phyloP scores from a whole-genome alignment of 2,797 vertebrate genomes.

The Hypotaenidia philippensis region DNA sequence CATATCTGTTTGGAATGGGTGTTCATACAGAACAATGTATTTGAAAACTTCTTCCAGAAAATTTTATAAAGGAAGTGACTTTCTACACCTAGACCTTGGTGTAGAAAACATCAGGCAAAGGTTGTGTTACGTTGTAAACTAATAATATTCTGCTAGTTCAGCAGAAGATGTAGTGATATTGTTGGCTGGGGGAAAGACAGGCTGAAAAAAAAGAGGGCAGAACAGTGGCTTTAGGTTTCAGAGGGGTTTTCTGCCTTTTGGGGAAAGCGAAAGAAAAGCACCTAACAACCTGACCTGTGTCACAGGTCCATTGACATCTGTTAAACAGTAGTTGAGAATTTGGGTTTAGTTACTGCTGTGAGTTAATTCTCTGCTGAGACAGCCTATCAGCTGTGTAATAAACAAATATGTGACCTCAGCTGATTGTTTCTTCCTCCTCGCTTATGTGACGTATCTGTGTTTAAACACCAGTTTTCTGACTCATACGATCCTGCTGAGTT shows the following conservation, averaged over 20 bases:
- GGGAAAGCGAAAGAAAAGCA: not conserved
- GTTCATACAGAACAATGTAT: fast-evolving
- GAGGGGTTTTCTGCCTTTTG: not conserved
- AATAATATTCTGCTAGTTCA: not conserved
- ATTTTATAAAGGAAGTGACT: not conserved
- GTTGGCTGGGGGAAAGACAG: fast-evolving
- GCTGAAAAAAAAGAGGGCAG: not conserved
- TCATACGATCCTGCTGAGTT: not conserved
- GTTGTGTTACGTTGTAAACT: not conserved
- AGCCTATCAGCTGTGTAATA: not conserved
- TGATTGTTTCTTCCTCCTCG: not conserved
- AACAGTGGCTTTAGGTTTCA: not conserved
- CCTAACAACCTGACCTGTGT: not conserved
- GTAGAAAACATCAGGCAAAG: not conserved
- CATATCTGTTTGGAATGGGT: not conserved
- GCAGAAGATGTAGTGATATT: not conserved
- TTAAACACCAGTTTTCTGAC: slow-evolving; percentile 9
- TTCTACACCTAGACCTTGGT: not conserved
- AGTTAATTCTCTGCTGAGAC: not conserved
- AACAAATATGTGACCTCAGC: not conserved
- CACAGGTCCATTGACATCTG: not conserved
- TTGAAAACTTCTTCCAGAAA: not conserved
- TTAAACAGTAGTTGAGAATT: not conserved
- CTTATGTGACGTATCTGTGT: not conserved
- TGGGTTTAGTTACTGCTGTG: not conserved